A percentile compares a stretch with the other conserved stretches of the same genome.
Conservation (phyloP, 1,140 invertebrate genomes). For the Drosophila sturtevanti region DNA sequence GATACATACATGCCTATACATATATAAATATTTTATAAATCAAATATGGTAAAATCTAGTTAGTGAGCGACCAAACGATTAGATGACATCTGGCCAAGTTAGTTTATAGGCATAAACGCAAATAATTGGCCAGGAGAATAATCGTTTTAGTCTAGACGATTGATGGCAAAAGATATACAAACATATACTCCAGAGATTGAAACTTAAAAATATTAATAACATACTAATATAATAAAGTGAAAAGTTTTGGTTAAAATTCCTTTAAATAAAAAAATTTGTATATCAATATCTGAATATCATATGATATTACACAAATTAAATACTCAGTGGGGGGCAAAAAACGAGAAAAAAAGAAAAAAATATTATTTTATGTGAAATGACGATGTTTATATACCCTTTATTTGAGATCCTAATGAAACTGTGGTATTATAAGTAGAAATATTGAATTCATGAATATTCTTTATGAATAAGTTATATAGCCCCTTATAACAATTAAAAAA, state of each 20-base stretch:
- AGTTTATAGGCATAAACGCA: slow-evolving; percentile 32
- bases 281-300: neutral
- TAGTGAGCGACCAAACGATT: slow-evolving; percentile 42
- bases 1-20: slow-evolving; percentile 16
- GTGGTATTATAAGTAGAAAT: too few relatives aligned
- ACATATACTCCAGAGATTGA: neutral
- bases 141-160: slow-evolving; percentile 7
- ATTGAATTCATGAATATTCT: too few relatives aligned
- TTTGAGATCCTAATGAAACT: too few relatives aligned
- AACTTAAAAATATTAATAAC: neutral
- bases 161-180: neutral
- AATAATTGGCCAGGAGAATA: slow-evolving; percentile 39
- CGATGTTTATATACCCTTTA: neutral
- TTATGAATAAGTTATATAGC: too few relatives aligned
- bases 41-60: slow-evolving; percentile 54
- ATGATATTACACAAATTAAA: slow-evolving; percentile 2
- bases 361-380: neutral
- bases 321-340: neutral
- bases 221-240: neutral
- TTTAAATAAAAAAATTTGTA: neutral
- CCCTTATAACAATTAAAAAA: too few relatives aligned
- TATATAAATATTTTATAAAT: slow-evolving; percentile 48
- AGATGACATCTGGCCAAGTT: slow-evolving; percentile 21
- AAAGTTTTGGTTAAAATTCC: neutral
- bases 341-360: neutral